Evolutionary conservation across 1,140 invertebrate genomes (phyloP), one percentile per base, ranked within the genome.

Genomic region (Sitobion miscanthi): DNA sequence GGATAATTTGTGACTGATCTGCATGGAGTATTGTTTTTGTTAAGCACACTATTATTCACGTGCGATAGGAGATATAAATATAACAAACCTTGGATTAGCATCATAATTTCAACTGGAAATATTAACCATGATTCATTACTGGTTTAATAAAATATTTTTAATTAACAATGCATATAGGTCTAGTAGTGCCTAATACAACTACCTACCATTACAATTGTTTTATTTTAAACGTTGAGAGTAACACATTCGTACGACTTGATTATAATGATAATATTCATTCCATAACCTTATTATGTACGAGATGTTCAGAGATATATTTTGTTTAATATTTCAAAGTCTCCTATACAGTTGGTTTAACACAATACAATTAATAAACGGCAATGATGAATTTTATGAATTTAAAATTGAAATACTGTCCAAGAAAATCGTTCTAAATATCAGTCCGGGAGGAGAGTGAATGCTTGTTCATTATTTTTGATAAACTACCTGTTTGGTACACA

Each of bases 81-180:
- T 77, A 77, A 77, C 62, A 35, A 77, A 77, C 30, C 62, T 77
- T 77, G 62, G 23, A 77, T n/a, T n/a, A 35, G 62, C n/a, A 4
- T 77, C n/a, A 52, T 52, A 17, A 5, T 77, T 77, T n/a, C 5
- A 77, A n/a, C 62, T 77, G n/a, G 17, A n/a, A 17, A 77, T 17
- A 77, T 77, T 77, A 17, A 77, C n/a, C n/a, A n/a, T 30, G 4
- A 77, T 14, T 77, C 5, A 35, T n/a, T 54, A 21, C 52, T 21
- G 52, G n/a, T n/a, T 77, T 77, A 77, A 77, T 77, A 20, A 77
- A 77, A n/a, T 77, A 77, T n/a, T n/a, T 77, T 77, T n/a, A 77
- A n/a, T 62, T 11, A 30, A 69, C 30, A 69, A 69, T 69, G 11
- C 14, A 62, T 30, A 7, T 62, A 30, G 45, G 45, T 47, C 42